These are phyloP conservation scores for Prinia subflava DNA, from an alignment of 2,113 vertebrate species.

Conservation along the genomic window DNA sequence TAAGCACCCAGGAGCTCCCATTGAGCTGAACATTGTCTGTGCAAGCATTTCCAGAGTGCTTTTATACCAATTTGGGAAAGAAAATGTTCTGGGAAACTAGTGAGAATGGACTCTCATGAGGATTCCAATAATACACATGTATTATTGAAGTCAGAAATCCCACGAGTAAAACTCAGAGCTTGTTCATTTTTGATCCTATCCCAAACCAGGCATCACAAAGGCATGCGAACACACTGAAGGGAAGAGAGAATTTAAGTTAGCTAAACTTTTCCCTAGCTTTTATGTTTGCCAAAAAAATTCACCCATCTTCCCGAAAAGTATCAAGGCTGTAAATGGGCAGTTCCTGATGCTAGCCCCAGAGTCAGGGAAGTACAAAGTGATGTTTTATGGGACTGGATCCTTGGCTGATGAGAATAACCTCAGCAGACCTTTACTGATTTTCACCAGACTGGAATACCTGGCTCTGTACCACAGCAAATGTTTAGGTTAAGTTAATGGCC, in stretches of 20 bases:
- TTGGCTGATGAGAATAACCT: constrained; percentile 12
- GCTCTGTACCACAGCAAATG: constrained; percentile 18
- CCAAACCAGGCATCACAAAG: constrained; percentile 48
- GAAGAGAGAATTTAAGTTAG: not conserved
- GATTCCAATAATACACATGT: constrained; percentile 53
- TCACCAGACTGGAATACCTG: constrained; percentile 19
- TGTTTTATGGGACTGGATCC: not conserved
- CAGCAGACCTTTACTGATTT: constrained; percentile 25
- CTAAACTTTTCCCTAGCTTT: constrained; percentile 12
- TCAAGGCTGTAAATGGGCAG: not conserved
- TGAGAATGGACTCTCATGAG: constrained; percentile 52
- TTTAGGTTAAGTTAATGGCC: constrained; percentile 26
- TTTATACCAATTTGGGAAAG: constrained; percentile 37
- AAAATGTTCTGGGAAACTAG: constrained; percentile 48
- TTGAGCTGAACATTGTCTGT: not conserved
- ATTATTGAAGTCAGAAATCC: constrained; percentile 58
- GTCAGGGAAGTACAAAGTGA: not conserved
- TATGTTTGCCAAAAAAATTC: not conserved
- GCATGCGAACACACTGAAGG: not conserved
- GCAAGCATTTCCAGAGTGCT: not conserved
- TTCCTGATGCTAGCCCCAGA: not conserved
- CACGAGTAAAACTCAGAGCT: not conserved
- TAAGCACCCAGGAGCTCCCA: not conserved
- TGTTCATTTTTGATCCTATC: constrained; percentile 52
- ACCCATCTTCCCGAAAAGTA: not conserved